Conservation (phyloP, 37 sponge, comb jelly and placozoan genomes). For the Aplysina aerophoba region DNA sequence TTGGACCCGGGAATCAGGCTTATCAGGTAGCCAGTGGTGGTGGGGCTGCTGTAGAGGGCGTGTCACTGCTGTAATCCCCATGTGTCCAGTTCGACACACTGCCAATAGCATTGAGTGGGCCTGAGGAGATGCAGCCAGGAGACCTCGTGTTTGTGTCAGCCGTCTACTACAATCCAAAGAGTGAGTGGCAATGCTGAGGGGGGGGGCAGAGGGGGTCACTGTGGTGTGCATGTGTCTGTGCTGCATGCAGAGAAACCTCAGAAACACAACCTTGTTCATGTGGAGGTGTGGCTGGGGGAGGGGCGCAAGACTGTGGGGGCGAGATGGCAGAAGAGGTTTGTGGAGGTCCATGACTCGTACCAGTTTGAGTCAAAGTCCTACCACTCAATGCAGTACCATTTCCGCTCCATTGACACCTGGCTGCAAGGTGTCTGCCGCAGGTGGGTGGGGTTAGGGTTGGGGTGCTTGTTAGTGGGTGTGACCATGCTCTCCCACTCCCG, state of each 20-base stretch:
- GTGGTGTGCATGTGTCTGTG: neutral
- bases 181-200: slow-evolving; percentile 17
- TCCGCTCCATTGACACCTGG: slow-evolving; percentile 89
- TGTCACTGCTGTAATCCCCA: neutral
- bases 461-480: neutral
- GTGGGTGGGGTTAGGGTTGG: slow-evolving; percentile 11
- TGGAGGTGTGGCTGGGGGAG: slow-evolving; percentile 86
- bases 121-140: slow-evolving; percentile 79
- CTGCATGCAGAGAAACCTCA: slow-evolving; percentile 52
- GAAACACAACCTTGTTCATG: slow-evolving; percentile 85
- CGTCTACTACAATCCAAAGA: slow-evolving; percentile 63
- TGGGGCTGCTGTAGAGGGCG: too few species aligned
- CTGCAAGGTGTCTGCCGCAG: slow-evolving; percentile 73
- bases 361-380: slow-evolving; percentile 79
- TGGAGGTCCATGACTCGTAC: slow-evolving; percentile 81
- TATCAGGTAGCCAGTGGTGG: slow-evolving; percentile 45
- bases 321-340: slow-evolving; percentile 77
- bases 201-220: neutral
- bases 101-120: slow-evolving; percentile 52
- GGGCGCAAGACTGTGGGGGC: slow-evolving; percentile 84
- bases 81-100: slow-evolving; percentile 77
- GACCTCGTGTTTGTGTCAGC: slow-evolving; percentile 84
- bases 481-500: too few species aligned
- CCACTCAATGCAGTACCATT: slow-evolving; percentile 80
- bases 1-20: slow-evolving; percentile 88